Evolutionary conservation across 2,888 invertebrate species (phyloP).

Genomic region (Drosophila meridionalis): DNA sequence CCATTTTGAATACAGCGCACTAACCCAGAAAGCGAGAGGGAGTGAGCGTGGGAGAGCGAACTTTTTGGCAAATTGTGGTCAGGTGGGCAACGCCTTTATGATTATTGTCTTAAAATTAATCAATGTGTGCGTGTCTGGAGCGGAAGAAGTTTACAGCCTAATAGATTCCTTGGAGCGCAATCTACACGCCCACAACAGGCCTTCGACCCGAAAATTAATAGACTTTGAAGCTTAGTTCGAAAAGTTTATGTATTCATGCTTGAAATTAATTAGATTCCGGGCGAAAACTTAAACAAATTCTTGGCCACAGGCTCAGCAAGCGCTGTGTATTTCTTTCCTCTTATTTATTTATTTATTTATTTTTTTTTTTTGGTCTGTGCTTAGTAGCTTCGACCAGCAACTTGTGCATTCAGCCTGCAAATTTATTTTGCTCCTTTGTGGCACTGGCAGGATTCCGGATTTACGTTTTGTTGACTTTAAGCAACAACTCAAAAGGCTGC

Average conservation of each 20-base stretch:
- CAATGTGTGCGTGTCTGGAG: slow-evolving; percentile 66
- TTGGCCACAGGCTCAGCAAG: slow-evolving; percentile 5
- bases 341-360: neutral
- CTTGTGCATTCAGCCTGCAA: slow-evolving; percentile 6
- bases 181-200: neutral
- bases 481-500: slow-evolving; percentile 21
- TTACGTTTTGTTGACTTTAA: slow-evolving; percentile 24
- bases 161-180: slow-evolving; percentile 53
- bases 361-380: neutral
- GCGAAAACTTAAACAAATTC: slow-evolving; percentile 37
- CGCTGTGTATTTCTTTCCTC: neutral
- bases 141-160: slow-evolving; percentile 58
- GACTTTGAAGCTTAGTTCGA: slow-evolving; percentile 54
- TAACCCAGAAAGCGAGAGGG: neutral
- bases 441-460: slow-evolving; percentile 7
- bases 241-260: slow-evolving; percentile 59
- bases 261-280: slow-evolving; percentile 75
- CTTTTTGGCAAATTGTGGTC: slow-evolving; percentile 42
- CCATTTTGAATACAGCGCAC: slow-evolving; percentile 52
- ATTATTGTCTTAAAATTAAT: slow-evolving; percentile 80
- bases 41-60: neutral
- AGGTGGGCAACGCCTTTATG: slow-evolving; percentile 67
- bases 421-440: slow-evolving; percentile 21
- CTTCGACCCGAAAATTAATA: slow-evolving; percentile 47
- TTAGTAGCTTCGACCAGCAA: neutral